Conservation (phyloP, 2,113 vertebrate species). For the Eretmochelys imbricata region DNA sequence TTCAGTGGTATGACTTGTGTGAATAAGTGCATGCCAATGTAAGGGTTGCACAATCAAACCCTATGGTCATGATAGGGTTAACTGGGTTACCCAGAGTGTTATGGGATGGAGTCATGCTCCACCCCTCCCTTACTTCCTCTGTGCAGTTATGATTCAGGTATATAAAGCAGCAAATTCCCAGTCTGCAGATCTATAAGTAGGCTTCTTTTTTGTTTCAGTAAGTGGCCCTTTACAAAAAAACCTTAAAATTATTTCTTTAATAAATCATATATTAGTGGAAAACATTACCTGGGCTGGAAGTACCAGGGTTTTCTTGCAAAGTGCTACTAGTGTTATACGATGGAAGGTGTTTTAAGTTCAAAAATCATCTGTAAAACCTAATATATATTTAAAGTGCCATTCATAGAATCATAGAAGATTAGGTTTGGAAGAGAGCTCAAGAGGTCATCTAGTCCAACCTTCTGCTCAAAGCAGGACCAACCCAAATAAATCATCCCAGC, state of each 20-base stretch:
- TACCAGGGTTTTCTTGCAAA: not conserved
- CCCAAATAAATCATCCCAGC: too few species aligned
- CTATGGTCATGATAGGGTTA: not conserved
- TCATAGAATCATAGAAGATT: not conserved
- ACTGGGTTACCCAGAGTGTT: not conserved
- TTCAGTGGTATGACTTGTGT: not conserved
- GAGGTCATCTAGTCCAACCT: too few species aligned
- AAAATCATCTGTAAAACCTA: not conserved
- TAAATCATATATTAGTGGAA: not conserved
- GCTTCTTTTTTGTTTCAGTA: not conserved
- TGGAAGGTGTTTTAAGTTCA: not conserved
- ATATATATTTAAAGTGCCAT: not conserved
- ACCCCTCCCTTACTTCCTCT: not conserved
- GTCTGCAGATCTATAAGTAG: not conserved
- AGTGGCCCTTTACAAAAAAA: not conserved
- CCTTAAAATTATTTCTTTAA: not conserved
- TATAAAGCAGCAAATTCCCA: not conserved
- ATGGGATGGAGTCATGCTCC: not conserved
- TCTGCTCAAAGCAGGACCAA: too few species aligned
- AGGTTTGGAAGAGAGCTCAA: too few species aligned
- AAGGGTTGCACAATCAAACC: not conserved
- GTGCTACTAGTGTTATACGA: not conserved
- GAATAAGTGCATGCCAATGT: not conserved
- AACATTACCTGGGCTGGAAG: not conserved
- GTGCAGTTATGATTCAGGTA: not conserved